Percentiles rank a stretch among this genome's conserved stretches.
phyloP scores from a whole-genome alignment of 2,797 vertebrate species.

The Lophotriccus pileatus region DNA sequence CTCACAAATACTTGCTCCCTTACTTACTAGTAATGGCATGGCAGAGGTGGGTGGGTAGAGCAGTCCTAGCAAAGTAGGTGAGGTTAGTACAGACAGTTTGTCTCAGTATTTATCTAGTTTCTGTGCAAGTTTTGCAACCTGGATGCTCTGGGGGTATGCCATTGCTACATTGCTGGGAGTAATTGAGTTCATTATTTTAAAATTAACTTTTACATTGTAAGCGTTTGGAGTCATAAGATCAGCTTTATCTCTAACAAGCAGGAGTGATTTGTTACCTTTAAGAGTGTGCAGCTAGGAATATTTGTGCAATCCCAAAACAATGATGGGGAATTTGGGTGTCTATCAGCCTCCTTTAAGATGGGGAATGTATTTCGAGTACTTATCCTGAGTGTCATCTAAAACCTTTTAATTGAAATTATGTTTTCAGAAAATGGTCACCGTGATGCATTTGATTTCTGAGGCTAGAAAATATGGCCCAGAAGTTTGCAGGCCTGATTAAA shows the following conservation, averaged over 20 bases:
- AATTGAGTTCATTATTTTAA: neutral
- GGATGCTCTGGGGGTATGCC: neutral
- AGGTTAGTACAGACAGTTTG: neutral
- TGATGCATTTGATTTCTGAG: neutral
- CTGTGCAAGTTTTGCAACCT: neutral
- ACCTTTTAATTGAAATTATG: neutral
- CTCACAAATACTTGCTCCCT: neutral
- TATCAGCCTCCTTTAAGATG: neutral
- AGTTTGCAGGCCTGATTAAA: neutral
- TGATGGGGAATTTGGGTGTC: neutral
- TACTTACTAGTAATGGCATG: neutral
- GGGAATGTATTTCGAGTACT: neutral
- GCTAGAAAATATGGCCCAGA: neutral
- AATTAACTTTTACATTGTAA: neutral
- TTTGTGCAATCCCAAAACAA: neutral
- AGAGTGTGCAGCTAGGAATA: neutral
- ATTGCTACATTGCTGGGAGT: neutral
- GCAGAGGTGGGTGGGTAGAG: neutral
- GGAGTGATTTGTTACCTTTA: neutral
- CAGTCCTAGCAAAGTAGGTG: neutral
- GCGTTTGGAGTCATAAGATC: neutral
- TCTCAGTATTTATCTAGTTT: neutral
- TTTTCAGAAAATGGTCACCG: neutral
- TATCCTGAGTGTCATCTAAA: neutral
- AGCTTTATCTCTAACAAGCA: neutral